Evolutionary conservation across 2,797 vertebrate genomes (phyloP).

Genomic region (Enteromius anoplus): DNA sequence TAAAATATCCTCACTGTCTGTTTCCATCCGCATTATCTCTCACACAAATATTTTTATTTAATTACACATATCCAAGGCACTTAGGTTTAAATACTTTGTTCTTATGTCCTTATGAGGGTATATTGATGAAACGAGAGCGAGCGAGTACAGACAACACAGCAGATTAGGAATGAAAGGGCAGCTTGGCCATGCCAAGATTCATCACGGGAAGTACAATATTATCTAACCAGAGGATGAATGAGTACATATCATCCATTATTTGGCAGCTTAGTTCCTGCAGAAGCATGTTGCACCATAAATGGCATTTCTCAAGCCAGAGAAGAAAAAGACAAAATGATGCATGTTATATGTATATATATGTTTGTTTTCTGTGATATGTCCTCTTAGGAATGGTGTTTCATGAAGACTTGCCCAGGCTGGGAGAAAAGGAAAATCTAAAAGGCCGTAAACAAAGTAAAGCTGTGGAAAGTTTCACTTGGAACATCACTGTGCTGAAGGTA

Average conservation of each 20-base stretch:
- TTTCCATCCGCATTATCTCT: neutral
- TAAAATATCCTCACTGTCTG: neutral
- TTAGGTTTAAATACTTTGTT: constrained; percentile 4
- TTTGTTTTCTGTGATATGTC: neutral
- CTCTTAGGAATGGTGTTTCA: constrained; percentile 91
- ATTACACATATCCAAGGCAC: neutral
- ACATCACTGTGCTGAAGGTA: constrained; percentile 81
- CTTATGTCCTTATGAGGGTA: constrained; percentile 44
- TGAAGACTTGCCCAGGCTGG: constrained; percentile 90
- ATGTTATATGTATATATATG: neutral
- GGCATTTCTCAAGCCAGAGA: neutral
- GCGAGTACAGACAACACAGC: neutral
- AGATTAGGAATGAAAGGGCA: constrained; percentile 30
- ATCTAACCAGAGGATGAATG: neutral
- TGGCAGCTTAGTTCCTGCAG: neutral
- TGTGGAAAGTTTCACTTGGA: constrained; percentile 81
- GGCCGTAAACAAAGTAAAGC: constrained; percentile 78
- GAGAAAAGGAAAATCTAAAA: constrained; percentile 92
- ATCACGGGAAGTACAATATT: constrained; percentile 21
- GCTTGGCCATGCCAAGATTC: neutral
- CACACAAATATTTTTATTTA: neutral
- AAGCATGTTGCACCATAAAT: neutral
- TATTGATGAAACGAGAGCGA: constrained; percentile 18
- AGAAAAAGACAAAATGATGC: neutral
- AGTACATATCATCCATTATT: constrained; percentile 15